phyloP scores from a whole-genome alignment of 2,113 vertebrate species.

The Macquaria ambigua region DNA sequence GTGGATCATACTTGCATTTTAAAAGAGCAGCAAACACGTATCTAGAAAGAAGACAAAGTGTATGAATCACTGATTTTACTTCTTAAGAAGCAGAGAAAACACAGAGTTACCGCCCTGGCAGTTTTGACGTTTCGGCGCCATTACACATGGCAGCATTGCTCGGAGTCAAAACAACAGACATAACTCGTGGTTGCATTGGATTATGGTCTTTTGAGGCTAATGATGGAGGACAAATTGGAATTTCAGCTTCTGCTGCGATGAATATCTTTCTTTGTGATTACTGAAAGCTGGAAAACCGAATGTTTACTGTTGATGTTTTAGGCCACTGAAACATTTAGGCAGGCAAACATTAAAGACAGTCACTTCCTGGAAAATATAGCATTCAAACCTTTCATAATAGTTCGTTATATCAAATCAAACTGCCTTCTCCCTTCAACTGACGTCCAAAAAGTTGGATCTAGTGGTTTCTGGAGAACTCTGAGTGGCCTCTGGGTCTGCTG shows the following conservation, averaged over 20 bases:
- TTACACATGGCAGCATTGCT: neutral
- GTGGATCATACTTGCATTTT: neutral
- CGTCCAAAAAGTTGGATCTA: neutral
- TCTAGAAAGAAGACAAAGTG: neutral
- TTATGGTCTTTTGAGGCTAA: neutral
- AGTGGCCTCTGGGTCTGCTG: conserved; percentile 25
- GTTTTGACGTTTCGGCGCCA: neutral
- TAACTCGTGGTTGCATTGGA: neutral
- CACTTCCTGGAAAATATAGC: neutral
- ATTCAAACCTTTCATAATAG: neutral
- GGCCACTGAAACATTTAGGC: neutral
- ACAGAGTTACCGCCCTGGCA: neutral
- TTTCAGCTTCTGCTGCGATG: neutral
- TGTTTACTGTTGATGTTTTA: neutral
- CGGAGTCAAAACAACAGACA: neutral
- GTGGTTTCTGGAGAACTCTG: neutral
- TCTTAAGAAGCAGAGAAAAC: neutral
- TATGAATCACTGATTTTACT: neutral
- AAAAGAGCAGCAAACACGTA: neutral
- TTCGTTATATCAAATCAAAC: neutral
- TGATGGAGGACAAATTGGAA: neutral
- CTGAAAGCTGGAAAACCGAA: neutral
- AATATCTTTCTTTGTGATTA: neutral
- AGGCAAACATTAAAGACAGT: neutral
- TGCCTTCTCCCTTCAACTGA: neutral